Percentiles rank a stretch among this genome's conserved stretches.
Conservation (phyloP, 2,113 vertebrate species). For the Sinocyclocheilus anophthalmus region DNA sequence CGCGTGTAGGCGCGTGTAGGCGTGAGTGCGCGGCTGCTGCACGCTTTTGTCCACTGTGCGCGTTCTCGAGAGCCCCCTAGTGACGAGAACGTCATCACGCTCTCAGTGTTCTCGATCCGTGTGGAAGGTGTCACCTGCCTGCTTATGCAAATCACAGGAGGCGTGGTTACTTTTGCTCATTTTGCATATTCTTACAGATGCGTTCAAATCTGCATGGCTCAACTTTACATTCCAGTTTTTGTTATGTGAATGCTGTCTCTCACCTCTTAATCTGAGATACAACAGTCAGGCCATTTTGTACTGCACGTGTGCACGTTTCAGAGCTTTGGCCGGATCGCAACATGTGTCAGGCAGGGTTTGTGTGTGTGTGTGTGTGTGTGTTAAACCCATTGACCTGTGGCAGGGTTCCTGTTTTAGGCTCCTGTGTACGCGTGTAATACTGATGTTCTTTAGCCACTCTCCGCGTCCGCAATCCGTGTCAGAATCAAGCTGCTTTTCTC, state of each 20-base stretch:
- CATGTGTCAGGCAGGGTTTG: slow-evolving; percentile 42
- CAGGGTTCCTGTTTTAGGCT: slow-evolving; percentile 57
- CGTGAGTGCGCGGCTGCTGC: slow-evolving; percentile 49
- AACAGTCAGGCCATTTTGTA: slow-evolving; percentile 3
- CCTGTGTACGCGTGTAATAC: slow-evolving; percentile 48
- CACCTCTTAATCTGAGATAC: background rate
- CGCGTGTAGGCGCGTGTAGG: slow-evolving; percentile 31
- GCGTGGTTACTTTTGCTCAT: background rate
- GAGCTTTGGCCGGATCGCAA: slow-evolving; percentile 25
- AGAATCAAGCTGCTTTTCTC: slow-evolving; percentile 73
- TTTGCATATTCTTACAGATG: background rate
- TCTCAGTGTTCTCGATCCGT: background rate
- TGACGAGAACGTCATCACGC: slow-evolving; percentile 55
- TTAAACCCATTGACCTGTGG: slow-evolving; percentile 71
- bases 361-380: slow-evolving; percentile 62
- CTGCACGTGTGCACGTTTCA: background rate
- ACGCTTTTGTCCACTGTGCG: slow-evolving; percentile 50
- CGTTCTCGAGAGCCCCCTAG: slow-evolving; percentile 64
- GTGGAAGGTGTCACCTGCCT: background rate
- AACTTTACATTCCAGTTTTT: background rate
- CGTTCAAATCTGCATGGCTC: background rate
- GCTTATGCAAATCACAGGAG: background rate
- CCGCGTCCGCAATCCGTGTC: slow-evolving; percentile 68
- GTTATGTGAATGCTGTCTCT: background rate
- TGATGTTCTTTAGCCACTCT: slow-evolving; percentile 55